phyloP scores from a whole-genome alignment of 2,888 invertebrate genomes.

The Didymodactylos carnosus region DNA sequence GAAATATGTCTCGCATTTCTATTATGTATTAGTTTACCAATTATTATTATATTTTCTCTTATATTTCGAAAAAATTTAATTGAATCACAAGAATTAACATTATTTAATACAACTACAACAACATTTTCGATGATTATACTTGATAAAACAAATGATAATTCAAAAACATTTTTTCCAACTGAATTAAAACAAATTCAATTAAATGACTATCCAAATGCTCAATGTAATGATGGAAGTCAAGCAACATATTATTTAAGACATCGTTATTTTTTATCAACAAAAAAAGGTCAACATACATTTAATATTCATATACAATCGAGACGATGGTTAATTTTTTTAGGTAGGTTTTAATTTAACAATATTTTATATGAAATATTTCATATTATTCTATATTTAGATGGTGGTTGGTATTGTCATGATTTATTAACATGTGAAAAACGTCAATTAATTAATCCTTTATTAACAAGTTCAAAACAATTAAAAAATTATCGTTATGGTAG shows the following conservation, averaged over 20 bases:
- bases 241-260: constrained; percentile 10
- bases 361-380: no score
- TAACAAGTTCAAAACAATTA: constrained; percentile 4
- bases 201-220: not conserved
- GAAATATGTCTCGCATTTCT: not conserved
- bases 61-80: not conserved
- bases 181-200: not conserved
- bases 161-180: not conserved
- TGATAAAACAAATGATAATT: not conserved
- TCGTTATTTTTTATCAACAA: not conserved
- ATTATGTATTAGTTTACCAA: not conserved
- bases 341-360: no score
- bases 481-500: not conserved
- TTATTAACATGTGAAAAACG: constrained; percentile 2
- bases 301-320: not conserved
- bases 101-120: not conserved
- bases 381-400: no score
- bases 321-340: not conserved
- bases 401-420: constrained; percentile 9
- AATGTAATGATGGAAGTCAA: constrained; percentile 6
- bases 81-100: no score
- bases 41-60: not conserved
- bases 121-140: not conserved
- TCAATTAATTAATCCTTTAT: not conserved
- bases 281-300: not conserved